A percentile compares a stretch with the other conserved stretches of the same genome.
Evolutionary conservation across 2,797 vertebrate genomes (phyloP).

Genomic region (Selene dorsalis): DNA sequence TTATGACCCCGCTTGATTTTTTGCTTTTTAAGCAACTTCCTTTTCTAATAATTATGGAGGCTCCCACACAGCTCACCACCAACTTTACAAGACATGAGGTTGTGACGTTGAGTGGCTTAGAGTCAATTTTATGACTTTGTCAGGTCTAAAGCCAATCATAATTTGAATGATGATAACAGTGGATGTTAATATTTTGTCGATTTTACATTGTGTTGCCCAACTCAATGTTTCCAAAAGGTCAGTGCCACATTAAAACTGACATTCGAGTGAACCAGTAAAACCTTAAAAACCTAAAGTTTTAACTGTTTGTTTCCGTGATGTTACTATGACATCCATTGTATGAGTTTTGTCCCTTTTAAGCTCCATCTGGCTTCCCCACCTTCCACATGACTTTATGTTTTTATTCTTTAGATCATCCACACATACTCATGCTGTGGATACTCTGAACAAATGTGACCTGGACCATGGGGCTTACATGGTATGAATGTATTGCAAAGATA

Average conservation of each 20-base stretch:
- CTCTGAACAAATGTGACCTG: background rate
- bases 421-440: background rate
- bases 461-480: background rate
- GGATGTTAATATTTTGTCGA: background rate
- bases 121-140: no score
- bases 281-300: no score
- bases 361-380: background rate
- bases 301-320: no score
- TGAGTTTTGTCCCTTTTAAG: slow-evolving; percentile 15
- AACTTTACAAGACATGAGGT: background rate
- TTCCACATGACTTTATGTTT: background rate
- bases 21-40: slow-evolving; percentile 1
- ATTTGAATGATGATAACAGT: no score
- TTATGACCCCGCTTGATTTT: slow-evolving; percentile 24
- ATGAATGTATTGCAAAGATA: background rate
- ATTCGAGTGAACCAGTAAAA: no score
- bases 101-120: background rate
- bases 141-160: no score
- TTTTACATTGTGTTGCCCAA: background rate
- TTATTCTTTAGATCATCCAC: background rate
- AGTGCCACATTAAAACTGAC: no score
- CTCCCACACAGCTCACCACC: background rate
- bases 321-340: background rate
- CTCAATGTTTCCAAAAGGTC: no score
- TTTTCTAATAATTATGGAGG: background rate